Percentiles rank a stretch among this genome's conserved stretches.
phyloP scores from a whole-genome alignment of 2,888 invertebrate species.

The Drosophila macrospina region DNA sequence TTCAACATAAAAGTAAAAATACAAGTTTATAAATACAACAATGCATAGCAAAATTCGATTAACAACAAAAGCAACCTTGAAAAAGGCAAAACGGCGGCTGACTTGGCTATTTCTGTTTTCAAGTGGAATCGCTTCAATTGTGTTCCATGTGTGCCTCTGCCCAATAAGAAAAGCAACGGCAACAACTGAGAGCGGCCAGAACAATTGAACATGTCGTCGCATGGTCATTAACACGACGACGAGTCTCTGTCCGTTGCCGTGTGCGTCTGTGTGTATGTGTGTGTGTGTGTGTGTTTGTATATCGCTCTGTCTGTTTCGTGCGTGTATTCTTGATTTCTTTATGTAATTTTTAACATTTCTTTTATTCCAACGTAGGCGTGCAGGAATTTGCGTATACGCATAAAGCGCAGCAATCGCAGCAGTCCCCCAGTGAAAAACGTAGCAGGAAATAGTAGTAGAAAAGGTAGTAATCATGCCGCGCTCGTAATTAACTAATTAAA shows the following conservation, averaged over 20 bases:
- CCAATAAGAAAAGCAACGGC: conserved; percentile 61
- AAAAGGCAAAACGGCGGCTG: conserved; percentile 59
- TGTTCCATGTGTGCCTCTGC: conserved; percentile 55
- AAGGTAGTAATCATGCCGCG: conserved; percentile 40
- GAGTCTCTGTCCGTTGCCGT: conserved; percentile 18
- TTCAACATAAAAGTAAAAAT: conserved; percentile 62
- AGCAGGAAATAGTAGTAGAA: conserved; percentile 39
- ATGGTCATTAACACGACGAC: conserved; percentile 61
- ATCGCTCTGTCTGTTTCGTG: conserved; percentile 48
- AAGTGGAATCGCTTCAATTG: conserved; percentile 62
- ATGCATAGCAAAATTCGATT: conserved; percentile 64
- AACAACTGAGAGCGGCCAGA: conserved; percentile 42
- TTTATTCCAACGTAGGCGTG: conserved; percentile 53
- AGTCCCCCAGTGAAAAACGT: conserved; percentile 35
- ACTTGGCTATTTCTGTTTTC: conserved; percentile 63
- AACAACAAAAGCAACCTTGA: conserved; percentile 76
- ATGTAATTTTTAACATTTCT: conserved; percentile 55
- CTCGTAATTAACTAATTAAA: conserved; percentile 71
- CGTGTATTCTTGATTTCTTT: conserved; percentile 48
- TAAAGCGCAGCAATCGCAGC: conserved; percentile 49
- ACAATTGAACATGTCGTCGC: conserved; percentile 69
- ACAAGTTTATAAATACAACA: conserved; percentile 31
- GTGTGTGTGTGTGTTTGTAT: conserved; percentile 25
- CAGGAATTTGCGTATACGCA: conserved; percentile 68
- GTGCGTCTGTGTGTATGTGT: conserved; percentile 8